Conservation (phyloP, 1,140 invertebrate genomes). For the Ceratosolen solmsi region DNA sequence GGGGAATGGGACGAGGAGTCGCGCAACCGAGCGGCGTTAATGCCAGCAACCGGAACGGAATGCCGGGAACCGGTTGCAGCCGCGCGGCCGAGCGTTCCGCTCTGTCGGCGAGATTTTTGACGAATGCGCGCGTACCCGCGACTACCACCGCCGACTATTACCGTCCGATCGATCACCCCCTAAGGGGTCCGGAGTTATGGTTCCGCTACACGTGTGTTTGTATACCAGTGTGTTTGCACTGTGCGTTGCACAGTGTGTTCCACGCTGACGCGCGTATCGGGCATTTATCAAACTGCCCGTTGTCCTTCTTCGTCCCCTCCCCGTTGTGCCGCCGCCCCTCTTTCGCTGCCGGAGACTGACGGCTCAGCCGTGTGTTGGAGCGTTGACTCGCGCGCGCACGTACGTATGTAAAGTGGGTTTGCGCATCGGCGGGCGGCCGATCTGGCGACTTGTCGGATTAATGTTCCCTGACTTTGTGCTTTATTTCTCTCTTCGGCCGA, state of each 20-base stretch:
- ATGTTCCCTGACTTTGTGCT: conserved; percentile 31
- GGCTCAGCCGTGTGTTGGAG: too few relatives aligned
- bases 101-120: conserved; percentile 61
- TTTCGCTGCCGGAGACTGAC: too few relatives aligned
- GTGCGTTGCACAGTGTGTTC: neutral
- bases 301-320: neutral
- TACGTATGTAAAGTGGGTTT: neutral
- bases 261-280: conserved; percentile 11
- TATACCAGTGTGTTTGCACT: conserved; percentile 33
- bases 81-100: conserved; percentile 37
- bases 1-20: neutral
- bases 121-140: conserved; percentile 52
- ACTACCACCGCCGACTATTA: neutral
- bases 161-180: conserved; percentile 56
- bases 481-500: conserved; percentile 19
- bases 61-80: conserved; percentile 63
- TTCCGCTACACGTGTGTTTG: conserved; percentile 36
- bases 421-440: neutral
- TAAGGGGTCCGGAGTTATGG: conserved; percentile 26
- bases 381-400: too few relatives aligned
- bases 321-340: neutral
- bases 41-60: conserved; percentile 62
- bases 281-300: conserved; percentile 32
- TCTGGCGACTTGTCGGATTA: conserved; percentile 40
- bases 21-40: neutral